A percentile compares a stretch with the other conserved stretches of the same genome.
Evolutionary conservation across 1,140 invertebrate species (phyloP).

Genomic region (Schlechtendalia chinensis): DNA sequence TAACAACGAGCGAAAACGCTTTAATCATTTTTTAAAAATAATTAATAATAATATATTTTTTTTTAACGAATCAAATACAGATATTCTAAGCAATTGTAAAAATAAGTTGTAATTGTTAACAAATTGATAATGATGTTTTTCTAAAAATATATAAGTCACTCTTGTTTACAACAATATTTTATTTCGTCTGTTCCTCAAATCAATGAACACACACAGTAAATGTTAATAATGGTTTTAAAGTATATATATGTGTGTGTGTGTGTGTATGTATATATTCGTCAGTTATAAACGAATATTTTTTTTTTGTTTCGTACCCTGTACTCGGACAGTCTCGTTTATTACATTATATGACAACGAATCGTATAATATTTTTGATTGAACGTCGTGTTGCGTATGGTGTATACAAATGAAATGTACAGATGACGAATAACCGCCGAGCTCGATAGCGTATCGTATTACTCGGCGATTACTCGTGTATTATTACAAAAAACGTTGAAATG

Average conservation of each 20-base stretch:
- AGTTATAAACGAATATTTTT: constrained; percentile 12
- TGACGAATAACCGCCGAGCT: neutral
- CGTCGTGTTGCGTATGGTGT: neutral
- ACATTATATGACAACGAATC: neutral
- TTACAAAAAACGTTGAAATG: neutral
- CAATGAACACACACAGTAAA: too few relatives aligned
- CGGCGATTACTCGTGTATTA: too few relatives aligned
- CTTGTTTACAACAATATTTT: neutral
- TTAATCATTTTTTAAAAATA: constrained; percentile 20
- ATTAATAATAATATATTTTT: neutral
- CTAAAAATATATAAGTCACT: neutral
- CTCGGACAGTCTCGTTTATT: constrained; percentile 27
- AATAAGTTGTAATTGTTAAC: neutral
- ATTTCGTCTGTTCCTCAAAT: neutral
- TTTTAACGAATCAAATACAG: neutral
- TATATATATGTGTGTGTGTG: neutral
- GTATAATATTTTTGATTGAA: constrained; percentile 13
- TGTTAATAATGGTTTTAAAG: too few relatives aligned
- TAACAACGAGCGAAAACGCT: constrained; percentile 2
- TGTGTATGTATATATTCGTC: neutral
- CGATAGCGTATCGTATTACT: too few relatives aligned
- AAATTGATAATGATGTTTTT: constrained; percentile 24
- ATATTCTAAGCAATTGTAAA: neutral
- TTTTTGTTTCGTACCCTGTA: constrained; percentile 33
- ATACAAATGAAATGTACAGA: neutral